Percentiles rank a stretch among this genome's conserved stretches.
Conservation (phyloP, 2,888 invertebrate species). For the Nematopogon swammerdamellus region DNA sequence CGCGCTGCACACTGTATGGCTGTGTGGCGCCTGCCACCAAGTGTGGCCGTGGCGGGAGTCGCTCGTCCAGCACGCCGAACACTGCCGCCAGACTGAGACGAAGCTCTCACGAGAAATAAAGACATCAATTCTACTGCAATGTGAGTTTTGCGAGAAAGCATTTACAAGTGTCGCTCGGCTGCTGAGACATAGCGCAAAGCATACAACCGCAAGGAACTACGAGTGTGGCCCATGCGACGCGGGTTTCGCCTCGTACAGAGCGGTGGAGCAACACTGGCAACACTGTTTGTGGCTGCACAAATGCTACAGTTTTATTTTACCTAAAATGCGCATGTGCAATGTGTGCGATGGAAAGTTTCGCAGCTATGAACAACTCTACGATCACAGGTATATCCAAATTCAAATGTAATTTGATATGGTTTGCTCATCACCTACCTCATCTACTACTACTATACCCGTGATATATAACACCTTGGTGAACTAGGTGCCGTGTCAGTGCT, state of each 20-base stretch:
- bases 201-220: slow-evolving; percentile 64
- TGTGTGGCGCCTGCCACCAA: slow-evolving; percentile 45
- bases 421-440: no score
- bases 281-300: slow-evolving; percentile 36
- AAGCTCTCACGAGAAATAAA: slow-evolving; percentile 34
- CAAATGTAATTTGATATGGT: no score
- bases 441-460: no score
- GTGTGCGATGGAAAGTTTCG: slow-evolving; percentile 46
- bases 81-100: slow-evolving; percentile 30
- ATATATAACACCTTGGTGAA: no score
- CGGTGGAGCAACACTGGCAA: slow-evolving; percentile 41
- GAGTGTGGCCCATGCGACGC: slow-evolving; percentile 55
- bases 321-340: slow-evolving; percentile 42
- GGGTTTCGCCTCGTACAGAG: slow-evolving; percentile 33
- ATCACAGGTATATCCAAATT: slow-evolving; percentile 36
- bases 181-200: slow-evolving; percentile 40
- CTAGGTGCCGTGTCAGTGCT: no score
- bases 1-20: slow-evolving; percentile 49
- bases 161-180: slow-evolving; percentile 44
- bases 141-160: slow-evolving; percentile 48
- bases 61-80: slow-evolving; percentile 30
- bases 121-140: slow-evolving; percentile 41
- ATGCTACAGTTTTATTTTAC: slow-evolving; percentile 36
- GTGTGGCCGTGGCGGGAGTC: slow-evolving; percentile 42
- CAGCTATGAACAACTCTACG: slow-evolving; percentile 45